These are phyloP conservation scores for Chrysopilus asiliformis DNA, from an alignment of 2,888 invertebrate genomes.

Conservation along the genomic window DNA sequence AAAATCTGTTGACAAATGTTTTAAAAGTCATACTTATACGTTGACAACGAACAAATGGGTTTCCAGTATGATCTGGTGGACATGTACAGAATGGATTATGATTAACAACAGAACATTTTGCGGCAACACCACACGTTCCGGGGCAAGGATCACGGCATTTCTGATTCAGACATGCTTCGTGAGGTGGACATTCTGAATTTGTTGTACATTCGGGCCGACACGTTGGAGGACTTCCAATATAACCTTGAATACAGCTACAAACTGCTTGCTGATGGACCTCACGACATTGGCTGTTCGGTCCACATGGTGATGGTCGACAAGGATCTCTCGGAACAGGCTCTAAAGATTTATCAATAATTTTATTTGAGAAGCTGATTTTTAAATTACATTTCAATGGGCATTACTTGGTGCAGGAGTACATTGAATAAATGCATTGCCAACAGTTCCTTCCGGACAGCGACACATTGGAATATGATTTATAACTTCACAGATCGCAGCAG, in stretches of 20 bases:
- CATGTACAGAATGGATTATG: slow-evolving; percentile 72
- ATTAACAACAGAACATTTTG: slow-evolving; percentile 63
- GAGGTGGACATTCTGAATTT: slow-evolving; percentile 60
- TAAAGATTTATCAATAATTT: too few species aligned
- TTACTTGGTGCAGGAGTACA: slow-evolving; percentile 39
- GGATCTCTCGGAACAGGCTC: slow-evolving; percentile 41
- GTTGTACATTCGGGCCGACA: slow-evolving; percentile 66
- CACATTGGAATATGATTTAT: slow-evolving; percentile 65
- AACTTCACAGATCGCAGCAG: slow-evolving; percentile 58
- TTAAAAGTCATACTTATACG: slow-evolving; percentile 35
- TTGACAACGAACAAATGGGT: slow-evolving; percentile 60
- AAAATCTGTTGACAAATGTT: slow-evolving; percentile 29
- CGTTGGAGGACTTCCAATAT: slow-evolving; percentile 60
- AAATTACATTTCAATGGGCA: neutral
- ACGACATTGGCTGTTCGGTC: slow-evolving; percentile 64
- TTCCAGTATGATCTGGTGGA: slow-evolving; percentile 50
- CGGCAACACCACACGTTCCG: slow-evolving; percentile 64
- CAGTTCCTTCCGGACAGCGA: slow-evolving; percentile 48
- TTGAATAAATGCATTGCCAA: slow-evolving; percentile 59
- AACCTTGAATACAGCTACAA: slow-evolving; percentile 57
- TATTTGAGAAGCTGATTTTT: too few species aligned
- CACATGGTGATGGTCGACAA: slow-evolving; percentile 61
- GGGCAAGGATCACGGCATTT: slow-evolving; percentile 73
- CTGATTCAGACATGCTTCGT: slow-evolving; percentile 62
- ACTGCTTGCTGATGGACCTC: slow-evolving; percentile 58